phyloP scores from a whole-genome alignment of 2,113 vertebrate species.

The Pelusios castaneus region DNA sequence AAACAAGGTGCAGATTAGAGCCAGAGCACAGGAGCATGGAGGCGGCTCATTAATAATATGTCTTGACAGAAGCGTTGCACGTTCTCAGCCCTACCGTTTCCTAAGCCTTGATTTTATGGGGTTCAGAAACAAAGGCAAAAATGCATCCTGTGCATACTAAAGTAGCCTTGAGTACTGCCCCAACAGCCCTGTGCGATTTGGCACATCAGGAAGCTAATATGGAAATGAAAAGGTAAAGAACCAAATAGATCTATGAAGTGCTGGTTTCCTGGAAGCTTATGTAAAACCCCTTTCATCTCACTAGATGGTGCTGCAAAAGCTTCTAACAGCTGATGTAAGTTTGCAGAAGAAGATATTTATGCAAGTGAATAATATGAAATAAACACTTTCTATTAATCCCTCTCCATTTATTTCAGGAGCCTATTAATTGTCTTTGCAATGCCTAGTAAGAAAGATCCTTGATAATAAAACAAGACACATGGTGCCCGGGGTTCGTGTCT shows the following conservation, averaged over 20 bases:
- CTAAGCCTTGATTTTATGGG: conserved; percentile 4
- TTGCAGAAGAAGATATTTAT: conserved; percentile 23
- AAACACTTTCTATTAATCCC: not conserved
- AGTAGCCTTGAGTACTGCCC: not conserved
- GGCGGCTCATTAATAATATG: conserved; percentile 7
- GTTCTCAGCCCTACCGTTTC: not conserved
- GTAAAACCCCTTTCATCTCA: conserved; percentile 24
- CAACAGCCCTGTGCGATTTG: not conserved
- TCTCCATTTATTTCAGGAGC: not conserved
- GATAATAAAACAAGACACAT: not conserved
- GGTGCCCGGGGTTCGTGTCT: not conserved
- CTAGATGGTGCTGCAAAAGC: conserved; percentile 70
- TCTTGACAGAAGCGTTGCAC: conserved; percentile 6
- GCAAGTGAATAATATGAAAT: not conserved
- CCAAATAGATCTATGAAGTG: not conserved
- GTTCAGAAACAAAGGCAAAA: not conserved
- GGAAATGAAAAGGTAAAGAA: not conserved
- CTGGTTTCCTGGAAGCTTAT: not conserved
- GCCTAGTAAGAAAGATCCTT: not conserved
- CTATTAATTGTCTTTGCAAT: not conserved
- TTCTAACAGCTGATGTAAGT: not conserved
- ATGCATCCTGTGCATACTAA: not conserved
- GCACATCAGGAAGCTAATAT: not conserved
- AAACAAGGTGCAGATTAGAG: conserved; percentile 28
- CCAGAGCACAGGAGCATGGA: not conserved